These are phyloP conservation scores for Drosophila paranaensis DNA, from an alignment of 2,888 invertebrate species.

Conservation along the genomic window DNA sequence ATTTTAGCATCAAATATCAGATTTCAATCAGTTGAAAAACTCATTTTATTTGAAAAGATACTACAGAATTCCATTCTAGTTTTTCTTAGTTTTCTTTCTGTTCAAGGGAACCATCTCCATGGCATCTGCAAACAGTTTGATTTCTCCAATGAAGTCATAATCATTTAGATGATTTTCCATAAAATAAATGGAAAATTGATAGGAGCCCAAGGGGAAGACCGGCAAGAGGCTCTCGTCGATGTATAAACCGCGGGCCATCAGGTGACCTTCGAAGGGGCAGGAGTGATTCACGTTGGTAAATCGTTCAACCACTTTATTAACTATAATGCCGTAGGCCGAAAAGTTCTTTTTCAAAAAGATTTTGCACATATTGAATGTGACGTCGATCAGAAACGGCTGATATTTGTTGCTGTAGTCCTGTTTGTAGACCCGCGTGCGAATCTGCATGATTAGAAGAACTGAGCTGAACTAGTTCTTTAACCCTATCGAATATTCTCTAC, in stretches of 20 bases:
- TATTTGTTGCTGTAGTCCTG: constrained; percentile 26
- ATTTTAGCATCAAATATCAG: not conserved
- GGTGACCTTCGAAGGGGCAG: constrained; percentile 6
- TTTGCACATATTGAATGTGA: not conserved
- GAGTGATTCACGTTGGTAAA: constrained; percentile 17
- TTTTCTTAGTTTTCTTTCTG: not conserved
- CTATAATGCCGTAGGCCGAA: not conserved
- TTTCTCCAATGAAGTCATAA: not conserved
- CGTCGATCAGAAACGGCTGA: constrained; percentile 19
- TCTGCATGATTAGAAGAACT: not conserved
- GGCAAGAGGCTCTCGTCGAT: constrained; percentile 6
- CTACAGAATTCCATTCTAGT: no score
- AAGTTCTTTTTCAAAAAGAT: not conserved
- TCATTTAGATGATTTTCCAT: not conserved
- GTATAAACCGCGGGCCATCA: not conserved
- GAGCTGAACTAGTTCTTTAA: not conserved
- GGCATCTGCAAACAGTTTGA: not conserved
- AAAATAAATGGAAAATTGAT: not conserved
- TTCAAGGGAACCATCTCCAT: not conserved
- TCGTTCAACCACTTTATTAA: not conserved
- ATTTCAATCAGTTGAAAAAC: not conserved
- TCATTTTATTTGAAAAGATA: not conserved
- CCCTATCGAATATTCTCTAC: not conserved
- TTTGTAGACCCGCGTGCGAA: not conserved
- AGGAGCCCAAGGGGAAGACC: not conserved